phyloP scores from a whole-genome alignment of 2,888 invertebrate genomes.

The Chrysolina oricalcia region DNA sequence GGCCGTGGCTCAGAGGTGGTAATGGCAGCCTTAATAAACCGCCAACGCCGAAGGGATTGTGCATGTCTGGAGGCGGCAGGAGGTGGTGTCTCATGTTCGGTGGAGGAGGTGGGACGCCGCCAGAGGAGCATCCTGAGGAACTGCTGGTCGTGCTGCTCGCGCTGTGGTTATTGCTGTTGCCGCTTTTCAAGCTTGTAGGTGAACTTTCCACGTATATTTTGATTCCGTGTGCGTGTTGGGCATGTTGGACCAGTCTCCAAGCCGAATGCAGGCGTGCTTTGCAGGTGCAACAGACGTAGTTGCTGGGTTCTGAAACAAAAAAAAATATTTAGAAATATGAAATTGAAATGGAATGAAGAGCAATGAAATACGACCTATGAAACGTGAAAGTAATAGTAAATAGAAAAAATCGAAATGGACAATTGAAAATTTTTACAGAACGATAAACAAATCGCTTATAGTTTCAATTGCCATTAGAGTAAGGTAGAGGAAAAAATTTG shows the following conservation, averaged over 20 bases:
- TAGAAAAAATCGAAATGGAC: too few species aligned
- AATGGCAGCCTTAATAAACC: conserved; percentile 84
- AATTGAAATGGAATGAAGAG: too few species aligned
- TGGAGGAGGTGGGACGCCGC: conserved; percentile 75
- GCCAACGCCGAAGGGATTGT: conserved; percentile 84
- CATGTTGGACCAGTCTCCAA: conserved; percentile 96
- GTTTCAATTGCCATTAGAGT: too few species aligned
- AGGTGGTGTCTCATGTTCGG: conserved; percentile 80
- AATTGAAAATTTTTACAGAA: too few species aligned
- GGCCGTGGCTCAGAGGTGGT: conserved; percentile 81
- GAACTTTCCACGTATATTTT: conserved; percentile 89
- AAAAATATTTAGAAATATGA: not conserved
- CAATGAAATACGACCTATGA: too few species aligned
- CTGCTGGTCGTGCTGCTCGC: conserved; percentile 73
- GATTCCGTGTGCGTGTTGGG: conserved; percentile 94
- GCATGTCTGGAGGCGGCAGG: conserved; percentile 82
- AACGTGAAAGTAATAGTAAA: too few species aligned
- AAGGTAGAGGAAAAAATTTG: too few species aligned
- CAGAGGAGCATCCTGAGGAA: conserved; percentile 74
- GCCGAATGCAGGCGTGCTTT: conserved; percentile 94
- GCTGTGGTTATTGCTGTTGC: conserved; percentile 74
- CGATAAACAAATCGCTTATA: too few species aligned
- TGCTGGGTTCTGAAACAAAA: conserved; percentile 89
- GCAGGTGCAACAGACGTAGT: conserved; percentile 95
- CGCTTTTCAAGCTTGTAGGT: conserved; percentile 68